Percentiles rank a stretch among this genome's conserved stretches.
Conservation (phyloP, 2,888 invertebrate species). For the Gymnocheta viridis region DNA sequence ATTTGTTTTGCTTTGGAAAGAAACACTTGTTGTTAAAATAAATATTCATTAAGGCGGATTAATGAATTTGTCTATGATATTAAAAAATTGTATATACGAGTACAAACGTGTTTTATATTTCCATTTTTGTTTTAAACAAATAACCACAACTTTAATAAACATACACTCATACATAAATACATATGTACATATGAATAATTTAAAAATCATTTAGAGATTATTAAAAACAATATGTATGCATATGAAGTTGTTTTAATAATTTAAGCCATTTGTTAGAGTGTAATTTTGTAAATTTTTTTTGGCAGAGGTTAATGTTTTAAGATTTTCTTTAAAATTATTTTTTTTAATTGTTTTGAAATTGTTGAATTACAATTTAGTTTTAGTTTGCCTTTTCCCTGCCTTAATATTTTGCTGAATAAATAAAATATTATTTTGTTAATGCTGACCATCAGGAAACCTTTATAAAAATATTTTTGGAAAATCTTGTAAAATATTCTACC, state of each 20-base stretch:
- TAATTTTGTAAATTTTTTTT: not conserved
- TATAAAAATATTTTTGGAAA: no score
- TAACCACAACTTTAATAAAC: not conserved
- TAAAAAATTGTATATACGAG: not conserved
- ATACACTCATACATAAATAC: no score
- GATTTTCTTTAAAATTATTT: no score
- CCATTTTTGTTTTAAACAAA: slow-evolving; percentile 19
- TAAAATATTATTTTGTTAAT: no score
- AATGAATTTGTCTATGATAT: slow-evolving; percentile 22
- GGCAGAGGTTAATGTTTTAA: not conserved
- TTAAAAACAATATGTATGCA: not conserved
- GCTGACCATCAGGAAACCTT: no score
- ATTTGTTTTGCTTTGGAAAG: slow-evolving; percentile 7
- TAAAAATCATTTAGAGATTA: slow-evolving; percentile 12
- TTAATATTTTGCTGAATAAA: no score
- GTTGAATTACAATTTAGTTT: no score
- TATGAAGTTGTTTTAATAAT: slow-evolving; percentile 5
- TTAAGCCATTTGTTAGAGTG: not conserved
- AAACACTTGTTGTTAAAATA: slow-evolving; percentile 32
- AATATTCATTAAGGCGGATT: slow-evolving; percentile 25
- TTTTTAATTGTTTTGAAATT: no score
- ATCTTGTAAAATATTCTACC: no score
- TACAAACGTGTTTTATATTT: not conserved
- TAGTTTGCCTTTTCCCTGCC: no score
- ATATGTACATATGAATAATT: not conserved